Conservation (phyloP, 2,888 invertebrate genomes). For the Caenorhabditis sinica region DNA sequence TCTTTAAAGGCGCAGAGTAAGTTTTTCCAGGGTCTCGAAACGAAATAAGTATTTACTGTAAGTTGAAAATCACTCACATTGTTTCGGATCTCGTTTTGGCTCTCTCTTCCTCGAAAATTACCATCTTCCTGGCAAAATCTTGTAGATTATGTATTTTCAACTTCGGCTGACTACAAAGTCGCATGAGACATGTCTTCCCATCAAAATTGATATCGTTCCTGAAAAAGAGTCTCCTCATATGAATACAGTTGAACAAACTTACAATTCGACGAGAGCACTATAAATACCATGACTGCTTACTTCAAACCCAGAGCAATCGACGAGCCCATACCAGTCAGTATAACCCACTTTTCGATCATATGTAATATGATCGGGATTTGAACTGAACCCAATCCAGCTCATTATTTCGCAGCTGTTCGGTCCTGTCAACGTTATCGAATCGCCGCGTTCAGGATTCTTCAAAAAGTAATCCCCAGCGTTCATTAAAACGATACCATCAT, state of each 20-base stretch:
- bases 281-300: neutral
- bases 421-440: neutral
- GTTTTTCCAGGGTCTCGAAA: too few relatives aligned
- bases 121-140: too few relatives aligned
- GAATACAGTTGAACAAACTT: neutral
- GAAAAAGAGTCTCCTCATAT: neutral
- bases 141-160: neutral
- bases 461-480: neutral
- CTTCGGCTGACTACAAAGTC: neutral
- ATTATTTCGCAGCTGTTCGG: neutral
- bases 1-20: too few relatives aligned
- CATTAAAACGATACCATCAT: too few relatives aligned
- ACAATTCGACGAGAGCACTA: neutral
- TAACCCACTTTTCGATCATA: conserved; percentile 13
- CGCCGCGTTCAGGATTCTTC: neutral
- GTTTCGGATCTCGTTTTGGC: too few relatives aligned
- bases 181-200: too few relatives aligned
- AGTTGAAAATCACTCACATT: too few relatives aligned
- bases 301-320: conserved; percentile 18
- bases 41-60: too few relatives aligned
- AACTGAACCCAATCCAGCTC: conserved; percentile 44
- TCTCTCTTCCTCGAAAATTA: too few relatives aligned
- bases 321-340: conserved; percentile 36
- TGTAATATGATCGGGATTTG: conserved; percentile 16
- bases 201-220: conserved; percentile 1